Evolutionary conservation across 1,140 invertebrate genomes (phyloP).

Genomic region (Drosophila ercepeae): DNA sequence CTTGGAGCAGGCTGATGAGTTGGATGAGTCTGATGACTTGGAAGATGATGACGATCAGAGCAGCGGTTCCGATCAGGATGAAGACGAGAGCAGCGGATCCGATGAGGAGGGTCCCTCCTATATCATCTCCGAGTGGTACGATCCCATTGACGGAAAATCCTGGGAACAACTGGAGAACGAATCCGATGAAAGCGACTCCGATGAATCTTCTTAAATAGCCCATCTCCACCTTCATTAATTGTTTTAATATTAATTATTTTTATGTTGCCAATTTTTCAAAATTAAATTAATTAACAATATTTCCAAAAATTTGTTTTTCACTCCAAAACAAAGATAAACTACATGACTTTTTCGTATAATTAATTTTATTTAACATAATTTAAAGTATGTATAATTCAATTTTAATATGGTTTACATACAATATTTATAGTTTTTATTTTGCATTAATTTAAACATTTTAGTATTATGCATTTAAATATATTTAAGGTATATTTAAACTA

Average conservation of each 20-base stretch:
- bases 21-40: not conserved
- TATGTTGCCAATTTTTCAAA: not conserved
- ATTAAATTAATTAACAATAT: conserved; percentile 2
- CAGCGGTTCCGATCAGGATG: not conserved
- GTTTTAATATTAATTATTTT: conserved; percentile 7
- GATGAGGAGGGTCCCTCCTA: conserved; percentile 1
- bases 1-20: not conserved
- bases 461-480: conserved; percentile 80
- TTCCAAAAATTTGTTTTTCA: not conserved
- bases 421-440: conserved; percentile 73
- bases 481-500: conserved; percentile 80
- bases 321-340: conserved; percentile 1
- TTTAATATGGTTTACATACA: conserved; percentile 81
- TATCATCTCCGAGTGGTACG: not conserved
- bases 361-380: conserved; percentile 83
- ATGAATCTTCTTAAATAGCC: too few relatives aligned
- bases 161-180: not conserved
- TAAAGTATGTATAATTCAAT: conserved; percentile 78
- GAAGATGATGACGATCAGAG: conserved; percentile 1
- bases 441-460: conserved; percentile 68
- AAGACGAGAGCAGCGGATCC: not conserved
- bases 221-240: too few relatives aligned
- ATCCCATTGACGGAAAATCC: not conserved
- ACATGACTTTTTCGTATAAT: conserved; percentile 55
- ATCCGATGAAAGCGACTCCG: conserved; percentile 6